Evolutionary conservation across 2,797 vertebrate species (phyloP).

Genomic region (Pyrocephalus nanus): DNA sequence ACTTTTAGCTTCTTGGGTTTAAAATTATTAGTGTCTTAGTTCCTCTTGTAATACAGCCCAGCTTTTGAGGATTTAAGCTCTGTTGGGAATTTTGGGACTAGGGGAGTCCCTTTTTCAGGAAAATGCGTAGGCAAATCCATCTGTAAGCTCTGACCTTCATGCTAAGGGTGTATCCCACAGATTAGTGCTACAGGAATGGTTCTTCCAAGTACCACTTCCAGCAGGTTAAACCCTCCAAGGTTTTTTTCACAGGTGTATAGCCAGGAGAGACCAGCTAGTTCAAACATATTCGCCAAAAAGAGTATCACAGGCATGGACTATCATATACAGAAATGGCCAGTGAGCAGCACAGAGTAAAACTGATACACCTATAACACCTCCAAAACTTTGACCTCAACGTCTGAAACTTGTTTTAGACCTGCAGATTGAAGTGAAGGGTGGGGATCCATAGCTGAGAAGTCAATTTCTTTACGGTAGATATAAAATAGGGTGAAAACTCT

Average conservation of each 20-base stretch:
- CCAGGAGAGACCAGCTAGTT: background rate
- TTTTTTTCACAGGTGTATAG: background rate
- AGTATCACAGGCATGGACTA: background rate
- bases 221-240: background rate
- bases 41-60: background rate
- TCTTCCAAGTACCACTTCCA: background rate
- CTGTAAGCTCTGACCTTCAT: background rate
- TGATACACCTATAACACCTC: background rate
- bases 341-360: too few species aligned
- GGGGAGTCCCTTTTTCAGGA: background rate
- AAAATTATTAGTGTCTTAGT: background rate
- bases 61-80: background rate
- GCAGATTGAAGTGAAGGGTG: background rate
- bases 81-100: background rate
- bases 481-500: background rate
- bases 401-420: background rate
- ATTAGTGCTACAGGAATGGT: background rate
- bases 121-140: background rate
- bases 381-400: background rate
- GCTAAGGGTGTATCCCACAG: background rate
- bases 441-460: background rate
- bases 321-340: background rate
- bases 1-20: background rate
- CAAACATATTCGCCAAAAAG: background rate
- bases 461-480: background rate